A percentile compares a stretch with the other conserved stretches of the same genome.
Evolutionary conservation across 2,797 vertebrate genomes (phyloP).

Genomic region (Chaunax sp.): DNA sequence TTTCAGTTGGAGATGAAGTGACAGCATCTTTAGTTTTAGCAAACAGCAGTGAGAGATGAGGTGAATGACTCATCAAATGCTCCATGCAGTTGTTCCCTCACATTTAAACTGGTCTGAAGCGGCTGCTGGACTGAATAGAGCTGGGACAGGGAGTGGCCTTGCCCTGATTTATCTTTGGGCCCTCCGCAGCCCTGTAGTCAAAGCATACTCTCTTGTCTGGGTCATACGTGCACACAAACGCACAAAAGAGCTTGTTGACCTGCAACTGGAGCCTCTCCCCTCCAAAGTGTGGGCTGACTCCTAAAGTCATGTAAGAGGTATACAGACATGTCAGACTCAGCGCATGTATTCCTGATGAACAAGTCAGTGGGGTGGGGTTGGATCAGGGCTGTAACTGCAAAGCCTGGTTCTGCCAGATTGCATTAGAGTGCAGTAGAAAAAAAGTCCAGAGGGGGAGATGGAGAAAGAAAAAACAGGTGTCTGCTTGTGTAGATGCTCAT

Average conservation of each 20-base stretch:
- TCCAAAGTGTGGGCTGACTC: neutral
- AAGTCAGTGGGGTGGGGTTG: too few relatives aligned
- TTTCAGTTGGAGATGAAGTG: neutral
- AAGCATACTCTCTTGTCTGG: constrained; percentile 23
- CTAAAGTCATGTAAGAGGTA: constrained; percentile 8
- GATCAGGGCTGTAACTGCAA: constrained; percentile 45
- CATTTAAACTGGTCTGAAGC: constrained; percentile 62
- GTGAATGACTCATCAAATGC: constrained; percentile 13
- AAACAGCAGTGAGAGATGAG: neutral
- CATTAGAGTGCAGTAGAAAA: constrained; percentile 9
- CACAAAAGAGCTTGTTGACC: constrained; percentile 13
- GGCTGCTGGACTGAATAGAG: constrained; percentile 43
- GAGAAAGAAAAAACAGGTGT: neutral
- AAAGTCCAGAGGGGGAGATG: constrained; percentile 10
- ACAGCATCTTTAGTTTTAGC: neutral
- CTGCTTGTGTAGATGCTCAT: too few relatives aligned
- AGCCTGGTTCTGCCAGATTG: constrained; percentile 4
- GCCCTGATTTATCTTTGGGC: constrained; percentile 46
- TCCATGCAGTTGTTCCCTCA: constrained; percentile 24
- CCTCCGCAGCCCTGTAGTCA: neutral
- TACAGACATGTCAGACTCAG: neutral
- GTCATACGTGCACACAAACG: constrained; percentile 8
- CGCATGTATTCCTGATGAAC: too few relatives aligned
- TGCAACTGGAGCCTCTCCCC: neutral
- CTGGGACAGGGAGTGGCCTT: constrained; percentile 60